phyloP scores from a whole-genome alignment of 2,888 invertebrate species.

The Yponomeuta sedellus region DNA sequence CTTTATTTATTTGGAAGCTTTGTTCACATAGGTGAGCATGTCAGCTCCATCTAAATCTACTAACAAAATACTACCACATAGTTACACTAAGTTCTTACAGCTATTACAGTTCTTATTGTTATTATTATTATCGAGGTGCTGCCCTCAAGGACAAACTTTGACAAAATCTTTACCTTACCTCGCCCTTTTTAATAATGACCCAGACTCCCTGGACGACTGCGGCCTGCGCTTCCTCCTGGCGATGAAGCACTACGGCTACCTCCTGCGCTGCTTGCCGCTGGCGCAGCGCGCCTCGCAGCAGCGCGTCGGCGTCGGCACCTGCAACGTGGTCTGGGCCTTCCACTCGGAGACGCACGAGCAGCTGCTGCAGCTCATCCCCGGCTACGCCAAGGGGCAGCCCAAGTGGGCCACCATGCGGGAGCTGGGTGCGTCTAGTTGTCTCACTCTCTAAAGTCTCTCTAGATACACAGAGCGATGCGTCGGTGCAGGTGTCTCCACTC shows the following conservation, averaged over 20 bases:
- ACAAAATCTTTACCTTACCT: no score
- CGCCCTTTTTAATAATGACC: no score
- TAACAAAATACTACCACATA: no score
- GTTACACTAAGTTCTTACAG: no score
- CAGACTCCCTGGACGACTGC: constrained; percentile 96
- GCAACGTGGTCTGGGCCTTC: constrained; percentile 98
- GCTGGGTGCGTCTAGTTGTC: constrained; percentile 72
- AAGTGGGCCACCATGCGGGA: constrained; percentile 95
- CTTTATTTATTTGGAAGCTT: no score
- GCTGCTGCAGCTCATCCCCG: constrained; percentile 91
- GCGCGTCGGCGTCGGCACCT: constrained; percentile 89
- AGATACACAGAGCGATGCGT: no score
- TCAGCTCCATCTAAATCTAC: no score
- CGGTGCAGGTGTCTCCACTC: no score
- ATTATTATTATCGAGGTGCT: no score
- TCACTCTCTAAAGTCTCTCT: neutral
- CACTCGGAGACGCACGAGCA: constrained; percentile 99
- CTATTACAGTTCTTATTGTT: no score
- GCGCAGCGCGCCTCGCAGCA: constrained; percentile 91
- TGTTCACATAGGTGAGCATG: no score
- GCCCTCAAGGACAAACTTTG: no score
- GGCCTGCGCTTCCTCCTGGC: constrained; percentile 96
- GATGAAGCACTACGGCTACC: constrained; percentile 98
- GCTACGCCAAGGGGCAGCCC: constrained; percentile 88
- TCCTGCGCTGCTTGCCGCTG: constrained; percentile 93